Evolutionary conservation across 2,797 vertebrate genomes (phyloP).

Genomic region (Arnoldichthys spilopterus): DNA sequence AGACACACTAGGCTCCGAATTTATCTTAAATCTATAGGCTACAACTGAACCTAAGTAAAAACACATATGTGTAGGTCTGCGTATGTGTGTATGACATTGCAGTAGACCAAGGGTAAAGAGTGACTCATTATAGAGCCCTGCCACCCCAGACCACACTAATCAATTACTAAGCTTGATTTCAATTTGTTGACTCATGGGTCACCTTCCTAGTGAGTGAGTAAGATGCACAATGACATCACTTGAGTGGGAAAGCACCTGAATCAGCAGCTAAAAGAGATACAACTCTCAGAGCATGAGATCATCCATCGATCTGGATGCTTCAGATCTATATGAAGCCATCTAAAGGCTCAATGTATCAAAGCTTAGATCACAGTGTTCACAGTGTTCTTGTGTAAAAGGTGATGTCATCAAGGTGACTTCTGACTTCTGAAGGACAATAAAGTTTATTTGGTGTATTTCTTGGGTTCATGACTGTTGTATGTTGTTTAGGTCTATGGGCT

Average conservation of each 20-base stretch:
- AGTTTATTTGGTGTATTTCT: not conserved
- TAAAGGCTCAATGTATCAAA: conserved; percentile 4
- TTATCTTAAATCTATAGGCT: too few species aligned
- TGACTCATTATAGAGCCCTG: conserved; percentile 29
- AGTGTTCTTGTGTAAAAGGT: conserved; percentile 6
- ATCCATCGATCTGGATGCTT: conserved; percentile 14
- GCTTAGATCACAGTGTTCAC: conserved; percentile 41
- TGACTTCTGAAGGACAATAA: not conserved
- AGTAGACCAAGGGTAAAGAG: not conserved
- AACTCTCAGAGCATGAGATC: conserved; percentile 34
- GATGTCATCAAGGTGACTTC: conserved; percentile 26
- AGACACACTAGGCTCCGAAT: not conserved
- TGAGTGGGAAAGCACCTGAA: conserved; percentile 51
- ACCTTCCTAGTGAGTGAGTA: conserved; percentile 65
- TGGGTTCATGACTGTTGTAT: not conserved
- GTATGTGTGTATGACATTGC: not conserved
- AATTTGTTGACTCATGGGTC: conserved; percentile 36
- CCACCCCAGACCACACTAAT: conserved; percentile 61
- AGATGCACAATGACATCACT: conserved; percentile 46
- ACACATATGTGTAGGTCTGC: not conserved
- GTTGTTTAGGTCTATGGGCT: not conserved
- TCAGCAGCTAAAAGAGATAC: conserved; percentile 38
- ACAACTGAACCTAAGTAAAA: too few species aligned
- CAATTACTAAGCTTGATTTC: conserved; percentile 56
- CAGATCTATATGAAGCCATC: conserved; percentile 13